A percentile compares a stretch with the other conserved stretches of the same genome.
Evolutionary conservation across 1,140 invertebrate genomes (phyloP).

Genomic region (Ylistrum balloti): DNA sequence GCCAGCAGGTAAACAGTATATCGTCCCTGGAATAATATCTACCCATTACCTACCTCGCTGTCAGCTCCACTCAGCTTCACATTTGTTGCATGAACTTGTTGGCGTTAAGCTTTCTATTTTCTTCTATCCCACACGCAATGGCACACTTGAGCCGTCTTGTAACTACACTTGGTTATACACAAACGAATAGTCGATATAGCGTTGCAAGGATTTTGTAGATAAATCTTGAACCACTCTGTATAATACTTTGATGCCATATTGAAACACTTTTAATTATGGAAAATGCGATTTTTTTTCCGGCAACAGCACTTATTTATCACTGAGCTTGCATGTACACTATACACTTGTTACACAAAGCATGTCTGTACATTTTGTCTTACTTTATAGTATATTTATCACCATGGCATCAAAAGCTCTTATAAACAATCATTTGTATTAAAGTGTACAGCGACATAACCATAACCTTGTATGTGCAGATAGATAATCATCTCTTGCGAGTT

Average conservation of each 20-base stretch:
- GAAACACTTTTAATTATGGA: background rate
- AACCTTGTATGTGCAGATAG: no score
- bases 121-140: background rate
- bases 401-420: no score
- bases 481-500: no score
- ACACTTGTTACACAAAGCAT: background rate
- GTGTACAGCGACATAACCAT: no score
- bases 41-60: background rate
- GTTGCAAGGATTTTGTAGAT: no score
- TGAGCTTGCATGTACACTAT: background rate
- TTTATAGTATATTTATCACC: background rate
- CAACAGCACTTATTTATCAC: background rate
- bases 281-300: background rate
- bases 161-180: background rate
- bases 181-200: background rate
- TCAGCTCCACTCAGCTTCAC: background rate
- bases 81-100: background rate
- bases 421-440: no score
- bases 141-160: background rate
- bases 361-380: background rate
- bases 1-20: background rate
- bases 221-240: no score
- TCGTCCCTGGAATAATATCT: background rate
- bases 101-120: background rate
- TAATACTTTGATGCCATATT: background rate